A percentile compares a stretch with the other conserved stretches of the same genome.
Conservation (phyloP, 64 coral and sea anemone species). For the Orbicella faveolata region DNA sequence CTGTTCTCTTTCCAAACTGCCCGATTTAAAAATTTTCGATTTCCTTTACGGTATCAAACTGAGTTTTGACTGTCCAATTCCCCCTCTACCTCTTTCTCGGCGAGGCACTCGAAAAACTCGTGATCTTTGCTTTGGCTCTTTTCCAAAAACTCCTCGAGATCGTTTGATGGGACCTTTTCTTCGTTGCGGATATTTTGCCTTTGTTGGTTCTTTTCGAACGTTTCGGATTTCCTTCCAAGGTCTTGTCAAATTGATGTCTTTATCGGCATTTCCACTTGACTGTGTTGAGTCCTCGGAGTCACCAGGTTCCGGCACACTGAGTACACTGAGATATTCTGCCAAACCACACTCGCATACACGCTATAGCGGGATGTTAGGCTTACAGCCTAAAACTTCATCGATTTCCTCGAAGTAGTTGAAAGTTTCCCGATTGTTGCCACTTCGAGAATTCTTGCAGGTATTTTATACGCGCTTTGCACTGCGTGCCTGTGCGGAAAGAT, state of each 20-base stretch:
- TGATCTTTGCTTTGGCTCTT: slow-evolving; percentile 52
- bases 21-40: slow-evolving; percentile 4
- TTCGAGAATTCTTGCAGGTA: slow-evolving; percentile 44
- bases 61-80: slow-evolving; percentile 55
- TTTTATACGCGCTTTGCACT: slow-evolving; percentile 24
- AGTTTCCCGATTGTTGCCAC: slow-evolving; percentile 48
- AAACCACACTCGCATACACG: slow-evolving; percentile 48
- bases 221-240: slow-evolving; percentile 31
- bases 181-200: slow-evolving; percentile 26
- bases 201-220: slow-evolving; percentile 21
- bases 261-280: slow-evolving; percentile 18
- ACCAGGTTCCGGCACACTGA: neutral
- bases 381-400: slow-evolving; percentile 1
- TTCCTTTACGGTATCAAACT: slow-evolving; percentile 47
- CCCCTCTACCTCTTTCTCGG: slow-evolving; percentile 26
- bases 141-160: slow-evolving; percentile 50
- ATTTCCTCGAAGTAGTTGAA: slow-evolving; percentile 59
- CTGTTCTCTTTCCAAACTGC: neutral
- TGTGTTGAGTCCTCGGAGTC: slow-evolving; percentile 6
- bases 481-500: slow-evolving; percentile 47
- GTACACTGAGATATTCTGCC: slow-evolving; percentile 15
- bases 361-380: slow-evolving; percentile 34
- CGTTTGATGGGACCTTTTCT: slow-evolving; percentile 20
- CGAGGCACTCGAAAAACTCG: slow-evolving; percentile 43
- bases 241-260: slow-evolving; percentile 42